Evolutionary conservation across 2,888 invertebrate species (phyloP).

Genomic region (Bombylius discolor): DNA sequence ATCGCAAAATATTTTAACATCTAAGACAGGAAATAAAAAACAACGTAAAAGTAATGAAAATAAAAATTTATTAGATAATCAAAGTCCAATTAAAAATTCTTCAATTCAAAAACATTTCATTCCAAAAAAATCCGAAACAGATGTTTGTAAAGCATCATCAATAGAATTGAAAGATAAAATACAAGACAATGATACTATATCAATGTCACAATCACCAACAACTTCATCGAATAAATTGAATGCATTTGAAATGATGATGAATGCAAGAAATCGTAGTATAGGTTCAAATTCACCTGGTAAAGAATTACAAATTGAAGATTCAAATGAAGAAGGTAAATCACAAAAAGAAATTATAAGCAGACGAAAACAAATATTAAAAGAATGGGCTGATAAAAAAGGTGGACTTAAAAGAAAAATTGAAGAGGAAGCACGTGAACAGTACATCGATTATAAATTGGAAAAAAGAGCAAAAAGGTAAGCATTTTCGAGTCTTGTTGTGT

Average conservation of each 20-base stretch:
- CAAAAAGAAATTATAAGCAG: constrained; percentile 34
- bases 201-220: no score
- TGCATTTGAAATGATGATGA: constrained; percentile 56
- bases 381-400: constrained; percentile 53
- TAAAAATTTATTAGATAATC: no score
- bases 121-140: no score
- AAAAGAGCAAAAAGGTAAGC: constrained; percentile 43
- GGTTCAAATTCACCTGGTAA: constrained; percentile 52
- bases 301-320: constrained; percentile 31
- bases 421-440: constrained; percentile 43
- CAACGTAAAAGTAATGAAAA: no score
- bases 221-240: constrained; percentile 24
- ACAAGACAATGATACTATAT: no score
- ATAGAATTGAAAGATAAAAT: no score
- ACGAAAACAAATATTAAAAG: constrained; percentile 42
- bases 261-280: constrained; percentile 48
- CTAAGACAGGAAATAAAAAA: no score
- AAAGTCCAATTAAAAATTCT: no score
- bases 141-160: no score
- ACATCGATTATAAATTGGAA: constrained; percentile 45
- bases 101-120: no score
- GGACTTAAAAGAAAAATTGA: constrained; percentile 44
- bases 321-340: constrained; percentile 15
- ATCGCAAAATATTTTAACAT: no score
- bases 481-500: not conserved